Evolutionary conservation across 1,140 invertebrate species (phyloP).

Genomic region (Trissolcus basalis): DNA sequence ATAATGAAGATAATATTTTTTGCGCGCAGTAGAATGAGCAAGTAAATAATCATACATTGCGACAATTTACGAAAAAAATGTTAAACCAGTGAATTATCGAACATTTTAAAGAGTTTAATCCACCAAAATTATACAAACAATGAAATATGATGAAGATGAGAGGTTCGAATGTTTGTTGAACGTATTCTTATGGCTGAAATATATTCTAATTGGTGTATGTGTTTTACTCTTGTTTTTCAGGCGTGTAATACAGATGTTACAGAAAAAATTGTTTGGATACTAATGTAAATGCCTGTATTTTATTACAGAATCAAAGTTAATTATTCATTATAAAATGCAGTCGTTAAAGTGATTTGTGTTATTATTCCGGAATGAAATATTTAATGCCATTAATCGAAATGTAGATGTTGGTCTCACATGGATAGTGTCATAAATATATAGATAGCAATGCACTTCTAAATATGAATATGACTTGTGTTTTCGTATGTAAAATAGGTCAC

Average conservation of each 20-base stretch:
- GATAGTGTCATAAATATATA: constrained; percentile 48
- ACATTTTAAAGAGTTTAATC: too few species aligned
- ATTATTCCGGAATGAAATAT: constrained; percentile 25
- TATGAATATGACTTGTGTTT: constrained; percentile 45
- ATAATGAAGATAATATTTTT: too few species aligned
- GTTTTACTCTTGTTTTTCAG: too few species aligned
- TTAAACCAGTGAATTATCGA: too few species aligned
- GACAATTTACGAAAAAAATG: too few species aligned
- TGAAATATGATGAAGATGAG: too few species aligned
- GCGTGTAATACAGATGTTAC: not conserved
- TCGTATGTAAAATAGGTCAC: constrained; percentile 40
- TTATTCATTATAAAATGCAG: constrained; percentile 1
- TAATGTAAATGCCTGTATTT: not conserved
- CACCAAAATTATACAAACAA: too few species aligned
- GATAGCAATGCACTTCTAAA: constrained; percentile 37
- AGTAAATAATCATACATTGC: too few species aligned
- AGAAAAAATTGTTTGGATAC: not conserved
- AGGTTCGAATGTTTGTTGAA: too few species aligned
- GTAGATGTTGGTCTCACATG: constrained; percentile 11
- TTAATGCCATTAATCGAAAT: constrained; percentile 30
- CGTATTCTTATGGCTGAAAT: too few species aligned
- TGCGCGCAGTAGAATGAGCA: too few species aligned
- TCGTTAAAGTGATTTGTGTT: constrained; percentile 35
- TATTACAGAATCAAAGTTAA: not conserved
- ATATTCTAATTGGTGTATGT: too few species aligned